Conservation (phyloP, 2,113 vertebrate species). For the Pedionomus torquatus region DNA sequence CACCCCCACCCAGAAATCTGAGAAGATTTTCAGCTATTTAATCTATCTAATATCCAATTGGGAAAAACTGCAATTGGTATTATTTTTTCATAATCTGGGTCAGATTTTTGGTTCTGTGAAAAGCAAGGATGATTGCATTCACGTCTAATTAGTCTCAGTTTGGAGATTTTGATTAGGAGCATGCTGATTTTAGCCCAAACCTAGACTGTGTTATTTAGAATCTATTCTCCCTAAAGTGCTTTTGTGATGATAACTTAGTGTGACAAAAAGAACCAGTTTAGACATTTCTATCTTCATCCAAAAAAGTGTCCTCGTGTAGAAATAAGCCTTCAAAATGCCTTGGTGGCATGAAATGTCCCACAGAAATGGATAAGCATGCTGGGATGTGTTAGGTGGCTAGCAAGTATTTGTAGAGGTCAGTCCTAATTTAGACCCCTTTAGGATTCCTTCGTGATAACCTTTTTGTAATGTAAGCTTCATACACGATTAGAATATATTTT, state of each 20-base stretch:
- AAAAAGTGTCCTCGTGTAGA: background rate
- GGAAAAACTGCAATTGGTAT: background rate
- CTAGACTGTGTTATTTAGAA: conserved; percentile 11
- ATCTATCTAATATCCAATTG: background rate
- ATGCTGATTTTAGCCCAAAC: conserved; percentile 9
- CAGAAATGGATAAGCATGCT: background rate
- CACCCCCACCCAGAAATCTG: background rate
- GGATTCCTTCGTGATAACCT: background rate
- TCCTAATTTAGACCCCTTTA: background rate
- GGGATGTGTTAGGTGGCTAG: background rate
- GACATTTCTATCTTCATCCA: background rate
- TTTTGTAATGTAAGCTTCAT: background rate
- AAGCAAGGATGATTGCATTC: background rate
- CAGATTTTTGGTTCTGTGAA: conserved; percentile 2
- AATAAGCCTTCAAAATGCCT: background rate
- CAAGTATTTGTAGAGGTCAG: background rate
- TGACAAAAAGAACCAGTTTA: conserved; percentile 42
- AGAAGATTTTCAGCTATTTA: background rate
- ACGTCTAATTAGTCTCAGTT: background rate
- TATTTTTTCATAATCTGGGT: background rate
- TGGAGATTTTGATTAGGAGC: background rate
- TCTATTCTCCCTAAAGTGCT: conserved; percentile 37
- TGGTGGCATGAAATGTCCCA: background rate
- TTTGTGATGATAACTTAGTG: conserved; percentile 28
- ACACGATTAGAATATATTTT: background rate